A percentile compares a stretch with the other conserved stretches of the same genome.
Conservation (phyloP, 2,113 vertebrate species). For the Anhinga anhinga region DNA sequence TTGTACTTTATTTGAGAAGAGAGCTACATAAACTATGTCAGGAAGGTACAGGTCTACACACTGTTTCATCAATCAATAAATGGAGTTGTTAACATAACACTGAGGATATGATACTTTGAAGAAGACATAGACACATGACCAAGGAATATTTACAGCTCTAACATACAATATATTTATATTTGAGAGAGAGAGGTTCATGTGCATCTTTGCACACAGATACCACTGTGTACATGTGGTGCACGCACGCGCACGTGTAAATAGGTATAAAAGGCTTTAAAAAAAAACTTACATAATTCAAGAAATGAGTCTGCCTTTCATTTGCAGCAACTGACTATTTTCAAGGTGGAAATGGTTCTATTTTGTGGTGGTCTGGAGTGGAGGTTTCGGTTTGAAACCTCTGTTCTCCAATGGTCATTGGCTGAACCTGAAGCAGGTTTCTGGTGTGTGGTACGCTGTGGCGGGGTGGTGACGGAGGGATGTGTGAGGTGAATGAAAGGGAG, state of each 20-base stretch:
- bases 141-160: conserved; percentile 82
- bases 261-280: conserved; percentile 76
- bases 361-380: conserved; percentile 22
- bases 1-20: conserved; percentile 85
- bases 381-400: conserved; percentile 36
- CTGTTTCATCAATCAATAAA: conserved; percentile 77
- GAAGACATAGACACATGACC: conserved; percentile 75
- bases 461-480: not conserved
- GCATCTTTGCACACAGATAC: conserved; percentile 63
- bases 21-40: conserved; percentile 83
- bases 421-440: not conserved
- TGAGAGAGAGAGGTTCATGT: conserved; percentile 53
- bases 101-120: conserved; percentile 76
- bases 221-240: conserved; percentile 53
- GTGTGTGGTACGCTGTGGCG: not conserved
- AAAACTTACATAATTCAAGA: conserved; percentile 43
- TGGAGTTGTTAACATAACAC: conserved; percentile 79
- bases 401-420: not conserved
- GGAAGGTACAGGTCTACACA: conserved; percentile 79
- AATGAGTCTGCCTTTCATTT: conserved; percentile 62
- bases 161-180: conserved; percentile 79
- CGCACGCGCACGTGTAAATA: conserved; percentile 71
- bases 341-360: conserved; percentile 50
- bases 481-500: conserved; percentile 1
- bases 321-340: conserved; percentile 60